Evolutionary conservation across 2,888 invertebrate genomes (phyloP), one percentile per base, ranked within the genome.

Genomic region (Cartodere bifasciata): DNA sequence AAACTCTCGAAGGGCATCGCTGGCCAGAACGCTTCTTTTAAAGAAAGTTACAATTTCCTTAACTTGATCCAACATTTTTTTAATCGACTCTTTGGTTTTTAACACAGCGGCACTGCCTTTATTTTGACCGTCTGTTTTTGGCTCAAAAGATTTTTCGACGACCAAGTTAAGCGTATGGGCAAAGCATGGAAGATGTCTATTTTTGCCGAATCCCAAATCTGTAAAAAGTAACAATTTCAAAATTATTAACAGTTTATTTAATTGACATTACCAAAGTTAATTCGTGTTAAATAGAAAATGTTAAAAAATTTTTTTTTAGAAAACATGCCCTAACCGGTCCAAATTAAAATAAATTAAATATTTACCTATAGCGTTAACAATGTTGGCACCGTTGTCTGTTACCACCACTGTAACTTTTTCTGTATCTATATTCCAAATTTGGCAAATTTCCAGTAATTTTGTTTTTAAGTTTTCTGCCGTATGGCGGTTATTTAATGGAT

Each of bases 371-470:
- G 36, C 38, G 22, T 37, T 37, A 13, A 36, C 29, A 9, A 37
- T 29, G 17, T 36, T 36, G 10, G 32, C 31, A 15, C 29, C 36
- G 7, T 16, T 22, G 28, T 38, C 36, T 22, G 35, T 33, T 13
- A 36, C 27, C 6, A 37, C 20, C 16, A 27, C 17, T 2, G 27
- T 23, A 13, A 38, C 29, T 23, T 38, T 38, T 26, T 32, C 22
- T n/a, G 13, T n/a, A 16, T 16, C 15, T 15, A 38, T 36, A 21
- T 14, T 16, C 36, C 38, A 38, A 15, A 32, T 16, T 15, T 31
- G 7, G 16, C 26, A 31, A 11, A 15, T 13, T 20, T 35, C 4
- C 21, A 20, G 11, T 11, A 36, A 13, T 17, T 13, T 35, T 14
- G 11, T 22, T 11, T 15, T 13, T 12, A 34, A 15, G 14, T 34